Conservation (phyloP, 2,888 invertebrate genomes). For the Anarsia innoxiella region DNA sequence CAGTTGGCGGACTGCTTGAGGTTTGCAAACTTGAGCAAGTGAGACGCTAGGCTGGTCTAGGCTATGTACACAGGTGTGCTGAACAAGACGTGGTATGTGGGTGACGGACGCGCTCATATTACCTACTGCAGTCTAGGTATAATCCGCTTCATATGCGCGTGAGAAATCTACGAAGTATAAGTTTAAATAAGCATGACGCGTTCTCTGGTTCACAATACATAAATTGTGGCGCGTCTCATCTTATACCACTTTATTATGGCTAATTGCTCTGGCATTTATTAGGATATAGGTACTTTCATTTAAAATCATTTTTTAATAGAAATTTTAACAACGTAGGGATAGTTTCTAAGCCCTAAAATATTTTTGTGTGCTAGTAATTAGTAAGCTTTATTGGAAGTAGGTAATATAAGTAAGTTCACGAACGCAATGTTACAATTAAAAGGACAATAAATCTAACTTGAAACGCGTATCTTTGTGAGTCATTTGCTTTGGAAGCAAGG, state of each 20-base stretch:
- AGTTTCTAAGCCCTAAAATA: background rate
- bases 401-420: background rate
- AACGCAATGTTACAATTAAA: constrained; percentile 3
- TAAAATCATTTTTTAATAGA: too few relatives aligned
- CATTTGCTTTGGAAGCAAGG: constrained; percentile 2
- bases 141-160: background rate
- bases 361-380: too few relatives aligned
- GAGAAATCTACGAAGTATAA: background rate
- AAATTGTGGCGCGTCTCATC: constrained; percentile 3
- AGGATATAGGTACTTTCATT: too few relatives aligned
- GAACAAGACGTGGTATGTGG: constrained; percentile 1
- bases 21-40: too few relatives aligned
- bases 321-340: too few relatives aligned
- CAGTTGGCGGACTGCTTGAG: too few relatives aligned
- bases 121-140: background rate
- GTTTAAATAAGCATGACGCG: constrained; percentile 6
- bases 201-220: constrained; percentile 6
- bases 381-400: too few relatives aligned
- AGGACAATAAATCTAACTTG: constrained; percentile 3
- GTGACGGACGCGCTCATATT: constrained; percentile 10
- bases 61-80: background rate
- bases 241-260: background rate
- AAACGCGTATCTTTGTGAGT: constrained; percentile 6
- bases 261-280: background rate
- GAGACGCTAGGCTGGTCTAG: too few relatives aligned